phyloP scores from a whole-genome alignment of 2,888 invertebrate species.

The Amiota communis region DNA sequence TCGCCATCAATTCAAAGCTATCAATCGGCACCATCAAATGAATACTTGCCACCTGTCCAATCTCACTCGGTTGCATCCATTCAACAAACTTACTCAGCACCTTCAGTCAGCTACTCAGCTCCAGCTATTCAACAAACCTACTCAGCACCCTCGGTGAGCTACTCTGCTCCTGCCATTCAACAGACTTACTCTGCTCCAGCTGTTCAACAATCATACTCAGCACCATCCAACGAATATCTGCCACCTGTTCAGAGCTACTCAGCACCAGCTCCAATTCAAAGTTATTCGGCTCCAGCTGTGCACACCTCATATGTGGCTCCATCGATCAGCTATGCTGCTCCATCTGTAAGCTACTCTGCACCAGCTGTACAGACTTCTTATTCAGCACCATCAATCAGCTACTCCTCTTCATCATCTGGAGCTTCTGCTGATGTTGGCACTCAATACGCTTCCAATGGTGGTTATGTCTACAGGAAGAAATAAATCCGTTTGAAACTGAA shows the following conservation, averaged over 20 bases:
- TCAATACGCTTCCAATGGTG: constrained; percentile 70
- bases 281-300: constrained; percentile 49
- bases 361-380: constrained; percentile 43
- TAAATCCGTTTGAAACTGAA: constrained; percentile 51
- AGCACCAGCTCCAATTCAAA: constrained; percentile 36
- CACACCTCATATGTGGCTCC: constrained; percentile 47
- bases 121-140: constrained; percentile 40
- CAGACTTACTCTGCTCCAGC: constrained; percentile 36
- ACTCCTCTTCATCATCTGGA: constrained; percentile 20
- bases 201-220: constrained; percentile 45
- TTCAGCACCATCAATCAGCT: constrained; percentile 37
- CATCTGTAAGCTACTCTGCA: constrained; percentile 41
- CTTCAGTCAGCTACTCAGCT: constrained; percentile 45
- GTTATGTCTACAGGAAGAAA: constrained; percentile 69
- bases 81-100: constrained; percentile 43
- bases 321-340: constrained; percentile 47
- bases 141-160: constrained; percentile 35
- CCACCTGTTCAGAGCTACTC: constrained; percentile 39
- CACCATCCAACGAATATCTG: constrained; percentile 34
- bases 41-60: constrained; percentile 45
- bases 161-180: constrained; percentile 22
- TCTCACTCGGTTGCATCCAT: constrained; percentile 24
- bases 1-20: constrained; percentile 43
- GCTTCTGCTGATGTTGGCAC: constrained; percentile 59
- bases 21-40: constrained; percentile 36